Evolutionary conservation across 2,888 invertebrate genomes (phyloP).

Genomic region (Dryomyza anilis): DNA sequence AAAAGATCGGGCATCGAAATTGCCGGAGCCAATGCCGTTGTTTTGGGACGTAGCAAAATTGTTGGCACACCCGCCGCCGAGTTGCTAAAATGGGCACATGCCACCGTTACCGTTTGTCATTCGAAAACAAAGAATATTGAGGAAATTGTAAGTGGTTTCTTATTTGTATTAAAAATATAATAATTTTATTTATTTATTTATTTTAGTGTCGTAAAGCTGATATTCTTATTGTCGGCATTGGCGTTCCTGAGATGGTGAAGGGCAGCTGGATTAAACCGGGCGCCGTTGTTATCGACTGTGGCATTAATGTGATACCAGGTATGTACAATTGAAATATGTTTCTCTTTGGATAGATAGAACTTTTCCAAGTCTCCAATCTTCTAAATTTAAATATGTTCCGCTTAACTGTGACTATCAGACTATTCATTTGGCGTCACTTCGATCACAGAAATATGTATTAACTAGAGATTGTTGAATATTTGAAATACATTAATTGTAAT

Average conservation of each 20-base stretch:
- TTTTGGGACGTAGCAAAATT: constrained; percentile 95
- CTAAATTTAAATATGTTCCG: too few species aligned
- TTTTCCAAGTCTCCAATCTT: too few species aligned
- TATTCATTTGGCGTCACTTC: too few species aligned
- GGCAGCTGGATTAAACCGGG: constrained; percentile 97
- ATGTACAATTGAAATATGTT: constrained; percentile 13
- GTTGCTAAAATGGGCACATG: constrained; percentile 93
- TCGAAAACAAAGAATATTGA: constrained; percentile 86
- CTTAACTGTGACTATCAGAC: too few species aligned
- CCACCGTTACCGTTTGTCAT: constrained; percentile 97
- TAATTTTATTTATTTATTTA: too few species aligned
- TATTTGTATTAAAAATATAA: constrained; percentile 5
- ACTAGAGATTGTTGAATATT: too few species aligned
- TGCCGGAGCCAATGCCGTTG: constrained; percentile 85
- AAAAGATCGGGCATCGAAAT: constrained; percentile 78
- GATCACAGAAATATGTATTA: too few species aligned
- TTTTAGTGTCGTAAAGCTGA: constrained; percentile 78
- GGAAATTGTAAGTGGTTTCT: constrained; percentile 66
- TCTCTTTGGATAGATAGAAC: too few species aligned
- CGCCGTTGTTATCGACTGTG: constrained; percentile 98
- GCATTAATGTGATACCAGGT: constrained; percentile 92
- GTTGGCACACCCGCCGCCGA: constrained; percentile 96
- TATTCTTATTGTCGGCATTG: constrained; percentile 96
- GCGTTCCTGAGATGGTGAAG: constrained; percentile 86
- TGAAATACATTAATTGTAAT: too few species aligned